These are phyloP conservation scores for Notarius quadriscutis DNA, from an alignment of 2,113 vertebrate genomes.

Conservation along the genomic window DNA sequence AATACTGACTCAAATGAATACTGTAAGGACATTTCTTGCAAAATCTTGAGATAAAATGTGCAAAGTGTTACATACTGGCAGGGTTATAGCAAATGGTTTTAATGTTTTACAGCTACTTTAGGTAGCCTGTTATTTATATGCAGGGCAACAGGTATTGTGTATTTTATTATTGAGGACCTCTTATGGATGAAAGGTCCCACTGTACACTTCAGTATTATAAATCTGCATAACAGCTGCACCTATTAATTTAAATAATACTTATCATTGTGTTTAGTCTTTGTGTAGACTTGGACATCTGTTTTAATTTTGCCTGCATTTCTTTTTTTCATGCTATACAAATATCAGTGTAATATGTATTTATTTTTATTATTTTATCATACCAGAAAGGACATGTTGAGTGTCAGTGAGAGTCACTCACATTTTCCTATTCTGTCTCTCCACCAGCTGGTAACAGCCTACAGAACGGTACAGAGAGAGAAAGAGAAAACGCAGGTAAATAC, in stretches of 20 bases:
- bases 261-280: neutral
- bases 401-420: neutral
- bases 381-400: neutral
- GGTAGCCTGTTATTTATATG: neutral
- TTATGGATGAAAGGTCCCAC: neutral
- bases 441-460: conserved; percentile 87
- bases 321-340: neutral
- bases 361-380: neutral
- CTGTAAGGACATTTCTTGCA: neutral
- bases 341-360: no score
- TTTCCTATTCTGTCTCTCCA: conserved; percentile 47
- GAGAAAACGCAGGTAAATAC: conserved; percentile 85
- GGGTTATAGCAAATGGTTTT: neutral
- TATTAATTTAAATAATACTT: neutral
- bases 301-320: neutral
- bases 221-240: neutral
- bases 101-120: neutral
- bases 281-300: neutral
- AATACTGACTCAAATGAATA: neutral
- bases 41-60: neutral
- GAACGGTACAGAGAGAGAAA: conserved; percentile 88
- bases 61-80: neutral
- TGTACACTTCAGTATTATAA: neutral
- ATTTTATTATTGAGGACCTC: neutral
- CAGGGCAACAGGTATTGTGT: neutral